Conservation (phyloP, 2,113 vertebrate species). For the Seriola dumerili region DNA sequence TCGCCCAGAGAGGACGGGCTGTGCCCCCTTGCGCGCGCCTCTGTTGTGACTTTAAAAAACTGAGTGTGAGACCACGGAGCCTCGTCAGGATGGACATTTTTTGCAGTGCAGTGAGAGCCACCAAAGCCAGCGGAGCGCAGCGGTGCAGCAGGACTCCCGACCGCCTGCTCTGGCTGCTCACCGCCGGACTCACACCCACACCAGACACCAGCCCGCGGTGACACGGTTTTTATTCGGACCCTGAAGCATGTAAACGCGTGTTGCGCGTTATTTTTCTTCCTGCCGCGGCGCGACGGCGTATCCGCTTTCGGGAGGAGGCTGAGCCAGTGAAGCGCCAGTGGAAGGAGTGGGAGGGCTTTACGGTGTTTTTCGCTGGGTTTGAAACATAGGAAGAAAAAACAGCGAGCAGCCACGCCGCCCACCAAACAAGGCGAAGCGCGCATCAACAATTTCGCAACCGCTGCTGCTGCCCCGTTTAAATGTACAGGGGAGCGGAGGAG, state of each 20-base stretch:
- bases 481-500: conserved; percentile 28
- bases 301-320: conserved; percentile 16
- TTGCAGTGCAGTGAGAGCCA: conserved; percentile 30
- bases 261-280: background rate
- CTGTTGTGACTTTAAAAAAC: conserved; percentile 27
- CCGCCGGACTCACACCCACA: too few species aligned
- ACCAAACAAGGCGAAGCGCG: conserved; percentile 50
- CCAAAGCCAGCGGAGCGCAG: conserved; percentile 26
- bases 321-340: conserved; percentile 3
- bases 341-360: conserved; percentile 56
- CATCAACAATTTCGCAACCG: conserved; percentile 44
- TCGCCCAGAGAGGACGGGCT: background rate
- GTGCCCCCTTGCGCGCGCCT: conserved; percentile 3
- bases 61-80: background rate
- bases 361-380: conserved; percentile 11
- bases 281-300: conserved; percentile 41
- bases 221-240: too few species aligned
- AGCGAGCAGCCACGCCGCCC: conserved; percentile 54
- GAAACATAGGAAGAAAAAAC: conserved; percentile 42
- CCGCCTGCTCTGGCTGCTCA: too few species aligned
- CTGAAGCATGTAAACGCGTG: too few species aligned
- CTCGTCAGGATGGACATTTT: conserved; percentile 21
- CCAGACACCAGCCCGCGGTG: background rate
- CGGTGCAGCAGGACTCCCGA: conserved; percentile 45
- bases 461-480: conserved; percentile 21